Conservation (phyloP, 1,140 invertebrate species). For the Armadillidium nasatum region DNA sequence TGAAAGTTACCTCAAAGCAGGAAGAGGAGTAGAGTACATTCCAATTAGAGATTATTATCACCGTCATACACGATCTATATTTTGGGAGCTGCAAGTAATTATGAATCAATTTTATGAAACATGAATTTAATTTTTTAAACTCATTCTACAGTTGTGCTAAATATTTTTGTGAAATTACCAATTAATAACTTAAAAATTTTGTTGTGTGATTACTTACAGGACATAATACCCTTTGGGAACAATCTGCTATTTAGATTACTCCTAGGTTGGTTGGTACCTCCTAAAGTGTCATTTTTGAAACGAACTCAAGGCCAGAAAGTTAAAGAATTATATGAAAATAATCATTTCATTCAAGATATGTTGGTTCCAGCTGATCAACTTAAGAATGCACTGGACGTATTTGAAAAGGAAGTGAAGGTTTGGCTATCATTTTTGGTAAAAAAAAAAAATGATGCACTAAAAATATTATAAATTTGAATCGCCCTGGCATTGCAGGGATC, state of each 20-base stretch:
- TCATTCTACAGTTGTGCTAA: too few species aligned
- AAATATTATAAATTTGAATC: too few species aligned
- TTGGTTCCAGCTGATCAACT: conserved; percentile 65
- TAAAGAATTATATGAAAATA: conserved; percentile 68
- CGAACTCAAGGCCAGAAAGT: conserved; percentile 70
- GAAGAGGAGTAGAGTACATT: conserved; percentile 62
- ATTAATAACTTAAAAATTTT: too few species aligned
- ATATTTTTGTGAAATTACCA: too few species aligned
- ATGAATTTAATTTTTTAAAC: too few species aligned
- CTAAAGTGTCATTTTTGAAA: conserved; percentile 76
- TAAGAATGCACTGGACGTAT: conserved; percentile 59
- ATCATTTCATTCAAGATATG: conserved; percentile 76
- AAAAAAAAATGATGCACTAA: too few species aligned
- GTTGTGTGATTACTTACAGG: conserved; percentile 53
- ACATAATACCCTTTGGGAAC: conserved; percentile 82
- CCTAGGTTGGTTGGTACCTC: conserved; percentile 75
- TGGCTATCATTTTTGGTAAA: too few species aligned
- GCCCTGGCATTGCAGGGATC: too few species aligned
- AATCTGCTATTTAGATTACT: conserved; percentile 65
- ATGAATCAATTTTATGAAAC: background rate
- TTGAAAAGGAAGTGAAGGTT: conserved; percentile 67
- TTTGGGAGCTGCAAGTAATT: conserved; percentile 72
- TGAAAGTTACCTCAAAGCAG: conserved; percentile 53
- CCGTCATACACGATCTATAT: conserved; percentile 70
- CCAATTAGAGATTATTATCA: conserved; percentile 77